Evolutionary conservation across 2,113 vertebrate genomes (phyloP), one percentile per base, ranked within the genome.

Genomic region (Oryzias celebensis): DNA sequence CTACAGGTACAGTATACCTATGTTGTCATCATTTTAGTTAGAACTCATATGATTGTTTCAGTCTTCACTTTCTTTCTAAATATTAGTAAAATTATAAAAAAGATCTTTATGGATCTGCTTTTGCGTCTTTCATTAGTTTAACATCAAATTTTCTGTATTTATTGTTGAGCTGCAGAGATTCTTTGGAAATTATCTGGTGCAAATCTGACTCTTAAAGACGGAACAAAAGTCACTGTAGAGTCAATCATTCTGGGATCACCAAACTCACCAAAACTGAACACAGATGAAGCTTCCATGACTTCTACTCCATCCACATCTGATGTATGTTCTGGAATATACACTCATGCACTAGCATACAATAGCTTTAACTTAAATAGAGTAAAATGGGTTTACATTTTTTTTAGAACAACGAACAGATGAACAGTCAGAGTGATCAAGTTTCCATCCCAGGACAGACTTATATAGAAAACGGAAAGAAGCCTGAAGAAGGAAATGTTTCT

Each of bases 1-100:
- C 18, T 54, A 3, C 57, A 85, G 81, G 87, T 88, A 44, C 20
- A 45, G 59, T 74, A 46, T 58, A 28, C 15, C 7, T 16, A 26
- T 0, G 17, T 7, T 49, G 31, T 13, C 3, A 46, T 41, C 22
- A 5, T 4, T 18, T 22, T 14, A 18, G 26, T 63, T 1, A 23
- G 42, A 41, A 62, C 2, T 1, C 17, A 58, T 3, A 3, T 18
- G 23, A 26, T 2, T 23, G 20, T 67, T 6, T 14, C 4, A 36
- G 16, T 20, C 46, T 0, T 10, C 17, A 47, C 23, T 0, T 13
- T 48, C 4, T 12, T 8, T 51, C 8, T 28, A 28, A 18, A 52
- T 26, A 22, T 6, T 28, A 28, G 7, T 28, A 28, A 20, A 20
- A 20, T 20, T 20, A 28, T 28, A 26, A 26, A 3, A 26, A 26